Evolutionary conservation across 1,140 invertebrate species (phyloP).

Genomic region (Heliconius nattereri): DNA sequence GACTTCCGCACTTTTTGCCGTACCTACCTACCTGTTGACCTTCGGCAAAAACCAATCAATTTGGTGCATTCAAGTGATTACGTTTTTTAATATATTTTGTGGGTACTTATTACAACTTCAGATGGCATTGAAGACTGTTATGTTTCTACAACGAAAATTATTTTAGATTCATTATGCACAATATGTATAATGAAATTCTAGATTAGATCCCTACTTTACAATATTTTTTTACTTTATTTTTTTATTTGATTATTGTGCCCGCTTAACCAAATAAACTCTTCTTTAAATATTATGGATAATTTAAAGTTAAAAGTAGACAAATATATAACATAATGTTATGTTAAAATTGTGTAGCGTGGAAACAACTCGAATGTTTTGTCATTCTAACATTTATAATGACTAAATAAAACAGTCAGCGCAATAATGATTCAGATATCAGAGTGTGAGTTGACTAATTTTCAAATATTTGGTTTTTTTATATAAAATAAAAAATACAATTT

Average conservation of each 20-base stretch:
- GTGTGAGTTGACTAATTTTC: neutral
- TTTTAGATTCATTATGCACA: neutral
- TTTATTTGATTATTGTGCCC: neutral
- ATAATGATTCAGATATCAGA: slow-evolving; percentile 14
- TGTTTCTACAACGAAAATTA: neutral
- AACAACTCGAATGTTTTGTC: neutral
- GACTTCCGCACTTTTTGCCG: slow-evolving; percentile 58
- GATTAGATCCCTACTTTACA: neutral
- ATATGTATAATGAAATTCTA: neutral
- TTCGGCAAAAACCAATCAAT: slow-evolving; percentile 42
- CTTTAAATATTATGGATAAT: neutral
- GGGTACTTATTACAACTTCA: slow-evolving; percentile 5
- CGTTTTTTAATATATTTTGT: slow-evolving; percentile 24
- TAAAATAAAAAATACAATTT: too few species aligned
- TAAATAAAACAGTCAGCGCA: slow-evolving; percentile 14
- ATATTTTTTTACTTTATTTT: neutral
- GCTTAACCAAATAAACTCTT: too few species aligned
- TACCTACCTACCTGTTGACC: slow-evolving; percentile 37
- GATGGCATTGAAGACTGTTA: slow-evolving; percentile 15
- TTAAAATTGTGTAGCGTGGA: neutral
- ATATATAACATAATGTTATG: neutral
- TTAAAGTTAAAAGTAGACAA: neutral
- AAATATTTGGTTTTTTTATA: neutral
- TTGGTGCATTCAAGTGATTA: slow-evolving; percentile 44
- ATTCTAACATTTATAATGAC: slow-evolving; percentile 23